These are phyloP conservation scores for Echinometra lucunter DNA, from an alignment of 53 echinoderm and acorn worm genomes.

Conservation along the genomic window DNA sequence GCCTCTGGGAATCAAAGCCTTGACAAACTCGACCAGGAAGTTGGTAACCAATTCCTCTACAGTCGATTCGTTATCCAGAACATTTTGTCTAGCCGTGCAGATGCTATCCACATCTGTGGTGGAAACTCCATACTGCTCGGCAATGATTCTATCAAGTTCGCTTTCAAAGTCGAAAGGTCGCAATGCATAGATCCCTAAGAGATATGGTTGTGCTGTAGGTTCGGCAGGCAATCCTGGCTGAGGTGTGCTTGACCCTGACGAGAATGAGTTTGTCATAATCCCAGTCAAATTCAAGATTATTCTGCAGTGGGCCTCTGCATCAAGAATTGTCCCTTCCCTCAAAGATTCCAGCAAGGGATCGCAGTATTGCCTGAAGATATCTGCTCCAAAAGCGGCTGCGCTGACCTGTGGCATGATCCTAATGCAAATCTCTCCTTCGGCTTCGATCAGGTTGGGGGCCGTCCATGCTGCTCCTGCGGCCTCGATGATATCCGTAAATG, in stretches of 20 bases:
- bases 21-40: background rate
- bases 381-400: background rate
- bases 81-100: background rate
- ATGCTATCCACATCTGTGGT: background rate
- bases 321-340: background rate
- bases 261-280: background rate
- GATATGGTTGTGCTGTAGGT: background rate
- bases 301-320: slow-evolving; percentile 33
- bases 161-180: slow-evolving; percentile 23
- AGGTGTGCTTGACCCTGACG: background rate
- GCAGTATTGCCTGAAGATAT: slow-evolving; percentile 15
- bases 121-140: background rate
- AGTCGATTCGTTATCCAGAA: background rate
- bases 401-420: slow-evolving; percentile 16
- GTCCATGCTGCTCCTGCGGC: slow-evolving; percentile 28
- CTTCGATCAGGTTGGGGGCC: slow-evolving; percentile 9
- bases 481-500: background rate
- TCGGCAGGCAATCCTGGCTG: background rate
- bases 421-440: slow-evolving; percentile 40
- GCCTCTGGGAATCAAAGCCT: slow-evolving; percentile 22
- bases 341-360: slow-evolving; percentile 13
- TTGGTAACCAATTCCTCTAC: background rate
- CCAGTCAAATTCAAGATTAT: slow-evolving; percentile 12
- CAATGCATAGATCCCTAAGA: slow-evolving; percentile 4
- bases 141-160: background rate